Evolutionary conservation across 2,797 vertebrate species (phyloP), one percentile per base, ranked within the genome.

Genomic region (Limosa lapponica): DNA sequence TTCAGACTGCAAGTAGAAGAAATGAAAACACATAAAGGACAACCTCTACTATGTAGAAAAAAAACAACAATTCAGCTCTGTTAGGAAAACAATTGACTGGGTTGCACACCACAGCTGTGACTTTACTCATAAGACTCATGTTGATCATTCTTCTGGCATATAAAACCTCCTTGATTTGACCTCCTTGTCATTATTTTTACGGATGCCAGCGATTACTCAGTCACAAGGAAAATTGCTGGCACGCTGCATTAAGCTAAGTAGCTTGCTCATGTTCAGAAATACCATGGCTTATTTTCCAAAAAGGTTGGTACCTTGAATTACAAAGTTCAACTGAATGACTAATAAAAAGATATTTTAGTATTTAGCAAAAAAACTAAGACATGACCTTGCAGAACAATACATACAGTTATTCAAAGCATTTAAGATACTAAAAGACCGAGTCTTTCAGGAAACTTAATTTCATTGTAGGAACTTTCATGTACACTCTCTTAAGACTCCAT

Each of bases 101-200:
- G 36, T 49, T 93, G 82, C 82, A 87, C 70, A 44, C 27, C 64
- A 94, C 44, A 94, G 90, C 94, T 91, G 84, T 59, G 89, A 89
- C 64, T 83, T 83, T 57, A 87, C 93, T 90, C 93, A 92, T 30
- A 81, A 85, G 75, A 71, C 10, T 67, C 78, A 49, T 72, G 87
- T 57, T 65, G 89, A 94, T 87, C 80, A 83, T 77, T 73, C 65
- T 72, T 48, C 43, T 74, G 81, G 74, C 49, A 8, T 43, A 92
- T 52, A 89, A 90, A 87, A 55, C 62, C 66, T 96, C 92, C 70
- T 85, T 93, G 84, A 88, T 94, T 90, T 95, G 95, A 73, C 75
- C 39, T 91, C 82, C 89, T 71, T 87, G 94, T 91, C 82, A 82
- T 72, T 65, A 84, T 72, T 61, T 92, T 61, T 52, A 82, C 57